Conservation (phyloP, 2,888 invertebrate species). For the Scaptomyza parva region DNA sequence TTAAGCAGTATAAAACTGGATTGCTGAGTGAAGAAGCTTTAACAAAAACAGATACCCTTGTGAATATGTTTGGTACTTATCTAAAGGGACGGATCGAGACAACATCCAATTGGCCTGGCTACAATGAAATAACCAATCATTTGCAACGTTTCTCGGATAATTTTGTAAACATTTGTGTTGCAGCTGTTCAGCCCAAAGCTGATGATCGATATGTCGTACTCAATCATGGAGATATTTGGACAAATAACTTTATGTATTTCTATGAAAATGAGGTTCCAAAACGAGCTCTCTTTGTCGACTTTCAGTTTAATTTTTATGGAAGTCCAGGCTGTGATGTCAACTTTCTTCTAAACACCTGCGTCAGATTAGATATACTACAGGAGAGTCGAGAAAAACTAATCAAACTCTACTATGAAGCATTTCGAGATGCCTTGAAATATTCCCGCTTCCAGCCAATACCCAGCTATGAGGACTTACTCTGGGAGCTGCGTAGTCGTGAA, state of each 20-base stretch:
- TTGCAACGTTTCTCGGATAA: constrained; percentile 67
- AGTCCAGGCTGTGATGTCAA: constrained; percentile 82
- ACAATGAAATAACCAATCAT: constrained; percentile 82
- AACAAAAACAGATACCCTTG: constrained; percentile 56
- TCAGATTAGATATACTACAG: constrained; percentile 64
- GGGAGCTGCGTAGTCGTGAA: constrained; percentile 22
- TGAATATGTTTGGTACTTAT: constrained; percentile 69
- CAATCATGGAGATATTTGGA: constrained; percentile 86
- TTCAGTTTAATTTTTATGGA: constrained; percentile 71
- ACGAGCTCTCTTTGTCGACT: constrained; percentile 82
- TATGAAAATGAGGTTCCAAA: constrained; percentile 77
- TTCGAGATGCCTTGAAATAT: not conserved
- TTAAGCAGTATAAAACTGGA: constrained; percentile 55
- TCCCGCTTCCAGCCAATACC: constrained; percentile 51
- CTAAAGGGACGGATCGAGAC: constrained; percentile 72
- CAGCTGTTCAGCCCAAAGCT: constrained; percentile 54
- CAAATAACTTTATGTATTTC: constrained; percentile 86
- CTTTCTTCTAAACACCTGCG: constrained; percentile 79
- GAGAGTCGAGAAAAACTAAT: constrained; percentile 69
- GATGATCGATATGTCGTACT: constrained; percentile 82
- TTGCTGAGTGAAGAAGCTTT: constrained; percentile 59
- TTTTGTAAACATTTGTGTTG: constrained; percentile 52
- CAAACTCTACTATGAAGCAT: constrained; percentile 52
- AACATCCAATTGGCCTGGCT: constrained; percentile 84
- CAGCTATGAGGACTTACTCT: not conserved